Conservation (phyloP, 2,797 vertebrate species). For the Cossypha dichroa region DNA sequence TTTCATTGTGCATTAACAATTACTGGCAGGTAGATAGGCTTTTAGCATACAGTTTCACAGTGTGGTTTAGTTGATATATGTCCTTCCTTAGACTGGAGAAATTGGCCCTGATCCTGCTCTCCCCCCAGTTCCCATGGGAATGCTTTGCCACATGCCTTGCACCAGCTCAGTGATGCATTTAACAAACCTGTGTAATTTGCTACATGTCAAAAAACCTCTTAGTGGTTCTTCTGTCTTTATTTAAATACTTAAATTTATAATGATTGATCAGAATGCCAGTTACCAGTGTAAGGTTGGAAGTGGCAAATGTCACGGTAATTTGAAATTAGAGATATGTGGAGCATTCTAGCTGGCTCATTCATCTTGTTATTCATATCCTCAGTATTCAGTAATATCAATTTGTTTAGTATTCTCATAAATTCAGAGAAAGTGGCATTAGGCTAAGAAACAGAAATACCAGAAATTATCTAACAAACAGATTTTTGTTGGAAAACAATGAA, state of each 20-base stretch:
- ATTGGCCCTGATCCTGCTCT: background rate
- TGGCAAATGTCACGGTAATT: background rate
- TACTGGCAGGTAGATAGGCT: background rate
- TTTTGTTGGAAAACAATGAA: background rate
- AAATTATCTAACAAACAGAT: background rate
- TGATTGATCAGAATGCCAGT: background rate
- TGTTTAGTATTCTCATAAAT: background rate
- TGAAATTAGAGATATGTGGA: background rate
- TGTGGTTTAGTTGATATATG: background rate
- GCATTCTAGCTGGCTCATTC: background rate
- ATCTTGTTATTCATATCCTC: background rate
- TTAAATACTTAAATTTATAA: background rate
- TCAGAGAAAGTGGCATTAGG: background rate
- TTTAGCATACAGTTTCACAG: background rate
- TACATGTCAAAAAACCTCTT: background rate
- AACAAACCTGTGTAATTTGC: background rate
- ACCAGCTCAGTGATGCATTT: background rate
- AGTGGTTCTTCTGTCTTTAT: background rate
- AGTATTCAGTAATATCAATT: background rate
- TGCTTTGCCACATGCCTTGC: rapidly evolving
- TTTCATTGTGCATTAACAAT: background rate
- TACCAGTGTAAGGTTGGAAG: background rate
- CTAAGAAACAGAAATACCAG: background rate
- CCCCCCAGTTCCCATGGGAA: background rate
- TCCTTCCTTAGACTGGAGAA: background rate